Evolutionary conservation across 2,797 vertebrate genomes (phyloP).

Genomic region (Chiloscyllium punctatum): DNA sequence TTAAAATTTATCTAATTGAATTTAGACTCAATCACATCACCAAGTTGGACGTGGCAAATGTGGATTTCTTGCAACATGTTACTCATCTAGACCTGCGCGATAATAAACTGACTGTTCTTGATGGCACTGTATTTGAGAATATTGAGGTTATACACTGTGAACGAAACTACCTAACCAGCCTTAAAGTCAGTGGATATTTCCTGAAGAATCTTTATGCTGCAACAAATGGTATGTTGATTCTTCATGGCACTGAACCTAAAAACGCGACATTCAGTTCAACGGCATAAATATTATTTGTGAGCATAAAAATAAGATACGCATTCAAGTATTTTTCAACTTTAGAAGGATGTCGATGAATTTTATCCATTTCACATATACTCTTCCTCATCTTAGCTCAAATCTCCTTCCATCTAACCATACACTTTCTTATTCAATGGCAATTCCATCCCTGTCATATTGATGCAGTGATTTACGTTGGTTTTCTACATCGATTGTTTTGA

Average conservation of each 20-base stretch:
- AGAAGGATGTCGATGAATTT: background rate
- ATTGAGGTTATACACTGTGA: conserved; percentile 93
- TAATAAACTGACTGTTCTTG: conserved; percentile 77
- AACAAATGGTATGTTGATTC: conserved; percentile 69
- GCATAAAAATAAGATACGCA: background rate
- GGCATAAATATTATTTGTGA: background rate
- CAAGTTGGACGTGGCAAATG: conserved; percentile 67
- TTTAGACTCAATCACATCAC: conserved; percentile 82
- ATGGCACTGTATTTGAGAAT: conserved; percentile 75
- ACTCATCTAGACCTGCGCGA: conserved; percentile 89
- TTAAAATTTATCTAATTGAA: conserved; percentile 11
- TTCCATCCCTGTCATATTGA: background rate
- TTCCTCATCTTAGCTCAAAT: background rate
- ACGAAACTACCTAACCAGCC: conserved; percentile 72
- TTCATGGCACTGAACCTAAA: background rate
- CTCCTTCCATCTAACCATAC: background rate
- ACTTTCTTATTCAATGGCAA: background rate
- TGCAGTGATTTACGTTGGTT: too few species aligned
- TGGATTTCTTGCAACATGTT: conserved; percentile 81
- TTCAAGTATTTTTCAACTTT: background rate
- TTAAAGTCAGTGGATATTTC: conserved; percentile 73
- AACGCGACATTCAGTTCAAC: background rate
- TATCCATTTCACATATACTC: background rate
- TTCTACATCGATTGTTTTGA: too few species aligned
- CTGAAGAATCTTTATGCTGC: conserved; percentile 84